These are phyloP conservation scores for Kradibia gibbosae DNA, from an alignment of 1,140 invertebrate genomes.

Conservation along the genomic window DNA sequence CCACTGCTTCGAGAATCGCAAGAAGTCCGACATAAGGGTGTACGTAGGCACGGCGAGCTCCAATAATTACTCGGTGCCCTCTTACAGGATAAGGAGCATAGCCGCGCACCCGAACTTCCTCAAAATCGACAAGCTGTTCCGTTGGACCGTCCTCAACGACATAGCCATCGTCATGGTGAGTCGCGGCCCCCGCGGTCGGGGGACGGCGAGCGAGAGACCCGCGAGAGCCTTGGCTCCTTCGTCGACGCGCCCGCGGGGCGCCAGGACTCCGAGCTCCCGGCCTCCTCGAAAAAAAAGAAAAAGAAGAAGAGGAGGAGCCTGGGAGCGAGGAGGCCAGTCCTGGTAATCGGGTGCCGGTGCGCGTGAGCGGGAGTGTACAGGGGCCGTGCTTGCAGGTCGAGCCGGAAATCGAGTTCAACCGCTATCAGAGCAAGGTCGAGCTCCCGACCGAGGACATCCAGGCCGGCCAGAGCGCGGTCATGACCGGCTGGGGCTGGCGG, in stretches of 20 bases:
- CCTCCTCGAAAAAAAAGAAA: too few relatives aligned
- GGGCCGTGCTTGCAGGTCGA: background rate
- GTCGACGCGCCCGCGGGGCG: too few relatives aligned
- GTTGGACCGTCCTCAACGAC: constrained; percentile 1
- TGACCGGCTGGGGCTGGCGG: background rate
- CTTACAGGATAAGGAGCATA: background rate
- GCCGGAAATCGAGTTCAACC: background rate
- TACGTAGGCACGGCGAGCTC: background rate
- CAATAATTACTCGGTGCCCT: background rate
- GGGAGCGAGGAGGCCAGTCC: too few relatives aligned
- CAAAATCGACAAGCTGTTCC: background rate
- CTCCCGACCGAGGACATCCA: background rate
- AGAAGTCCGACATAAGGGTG: background rate
- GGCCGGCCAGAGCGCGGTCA: background rate
- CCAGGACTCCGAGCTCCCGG: too few relatives aligned
- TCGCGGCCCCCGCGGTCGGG: too few relatives aligned
- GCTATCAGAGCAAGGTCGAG: background rate
- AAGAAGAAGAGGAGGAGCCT: too few relatives aligned
- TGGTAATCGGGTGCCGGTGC: too few relatives aligned
- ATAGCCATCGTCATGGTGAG: background rate
- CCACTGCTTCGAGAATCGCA: background rate
- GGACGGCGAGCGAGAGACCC: too few relatives aligned
- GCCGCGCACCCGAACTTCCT: background rate
- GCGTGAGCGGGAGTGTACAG: too few relatives aligned
- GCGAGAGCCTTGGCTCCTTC: too few relatives aligned